A percentile compares a stretch with the other conserved stretches of the same genome.
These are phyloP conservation scores for Potamilus streckersoni DNA, from an alignment of 1,140 invertebrate species.

Conservation along the genomic window DNA sequence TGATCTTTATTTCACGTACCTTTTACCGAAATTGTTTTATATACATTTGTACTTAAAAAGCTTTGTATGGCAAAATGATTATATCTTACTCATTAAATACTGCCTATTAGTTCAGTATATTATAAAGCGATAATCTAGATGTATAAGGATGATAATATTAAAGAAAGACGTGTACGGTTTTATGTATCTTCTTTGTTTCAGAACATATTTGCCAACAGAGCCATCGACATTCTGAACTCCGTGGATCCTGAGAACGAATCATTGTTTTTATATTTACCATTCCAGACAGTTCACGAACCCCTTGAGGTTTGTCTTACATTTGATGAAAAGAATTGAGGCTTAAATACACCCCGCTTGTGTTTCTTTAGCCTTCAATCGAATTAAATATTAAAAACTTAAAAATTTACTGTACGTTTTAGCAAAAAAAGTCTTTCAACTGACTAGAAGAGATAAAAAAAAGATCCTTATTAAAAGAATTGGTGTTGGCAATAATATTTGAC, in stretches of 20 bases:
- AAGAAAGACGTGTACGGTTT: neutral
- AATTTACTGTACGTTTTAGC: too few relatives aligned
- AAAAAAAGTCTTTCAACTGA: too few relatives aligned
- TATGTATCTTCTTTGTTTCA: neutral
- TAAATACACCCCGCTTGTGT: too few relatives aligned
- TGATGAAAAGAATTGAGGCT: too few relatives aligned
- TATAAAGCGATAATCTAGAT: neutral
- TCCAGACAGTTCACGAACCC: constrained; percentile 51
- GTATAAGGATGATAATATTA: neutral
- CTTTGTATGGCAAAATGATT: neutral
- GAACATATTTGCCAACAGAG: constrained; percentile 45
- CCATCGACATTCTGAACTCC: constrained; percentile 35
- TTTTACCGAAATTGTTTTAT: too few relatives aligned
- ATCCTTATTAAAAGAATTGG: too few relatives aligned
- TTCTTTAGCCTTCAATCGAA: too few relatives aligned
- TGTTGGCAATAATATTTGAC: too few relatives aligned
- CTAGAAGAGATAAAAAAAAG: too few relatives aligned
- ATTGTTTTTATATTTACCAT: constrained; percentile 53
- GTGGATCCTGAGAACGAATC: constrained; percentile 38
- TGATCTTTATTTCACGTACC: too few relatives aligned
- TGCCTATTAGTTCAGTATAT: neutral
- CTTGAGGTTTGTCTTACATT: constrained; percentile 35
- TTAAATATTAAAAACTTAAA: too few relatives aligned
- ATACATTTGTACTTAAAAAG: too few relatives aligned
- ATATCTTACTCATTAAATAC: neutral